A percentile compares a stretch with the other conserved stretches of the same genome.
Evolutionary conservation across 2,113 vertebrate genomes (phyloP).

Genomic region (Ranitomeya imitator): DNA sequence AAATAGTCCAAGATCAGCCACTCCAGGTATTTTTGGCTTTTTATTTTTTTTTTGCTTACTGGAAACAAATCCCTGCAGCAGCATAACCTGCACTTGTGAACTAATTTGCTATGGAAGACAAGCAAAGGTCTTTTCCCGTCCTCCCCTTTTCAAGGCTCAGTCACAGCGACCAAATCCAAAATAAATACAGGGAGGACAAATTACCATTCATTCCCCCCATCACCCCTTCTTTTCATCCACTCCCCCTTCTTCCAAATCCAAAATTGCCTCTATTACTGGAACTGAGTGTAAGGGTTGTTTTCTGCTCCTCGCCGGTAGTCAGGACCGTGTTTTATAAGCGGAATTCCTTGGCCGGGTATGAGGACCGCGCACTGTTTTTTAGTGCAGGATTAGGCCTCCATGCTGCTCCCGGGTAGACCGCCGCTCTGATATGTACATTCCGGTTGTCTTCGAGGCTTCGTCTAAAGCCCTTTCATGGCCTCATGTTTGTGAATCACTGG

Average conservation of each 20-base stretch:
- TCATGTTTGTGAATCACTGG: conserved; percentile 9
- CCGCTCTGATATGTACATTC: background rate
- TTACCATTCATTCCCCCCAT: conserved; percentile 22
- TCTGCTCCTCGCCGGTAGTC: background rate
- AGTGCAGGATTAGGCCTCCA: background rate
- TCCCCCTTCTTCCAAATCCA: conserved; percentile 2
- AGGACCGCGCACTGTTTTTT: conserved; percentile 1
- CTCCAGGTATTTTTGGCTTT: conserved; percentile 24
- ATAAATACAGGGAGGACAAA: conserved; percentile 50
- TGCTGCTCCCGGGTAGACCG: background rate
- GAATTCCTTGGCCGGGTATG: conserved; percentile 20
- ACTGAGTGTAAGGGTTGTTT: conserved; percentile 4
- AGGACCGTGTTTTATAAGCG: conserved; percentile 5
- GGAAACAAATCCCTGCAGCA: conserved; percentile 8
- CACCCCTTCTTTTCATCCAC: background rate
- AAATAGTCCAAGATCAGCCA: background rate
- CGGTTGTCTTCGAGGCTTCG: background rate
- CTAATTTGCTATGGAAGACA: conserved; percentile 9
- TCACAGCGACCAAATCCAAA: conserved; percentile 19
- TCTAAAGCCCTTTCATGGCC: background rate
- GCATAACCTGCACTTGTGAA: conserved; percentile 11
- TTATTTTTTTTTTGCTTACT: conserved; percentile 11
- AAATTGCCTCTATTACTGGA: conserved; percentile 20
- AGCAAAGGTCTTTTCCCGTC: conserved; percentile 16
- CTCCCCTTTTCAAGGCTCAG: conserved; percentile 8